phyloP scores from a whole-genome alignment of 2,888 invertebrate species.

The Cancer borealis region DNA sequence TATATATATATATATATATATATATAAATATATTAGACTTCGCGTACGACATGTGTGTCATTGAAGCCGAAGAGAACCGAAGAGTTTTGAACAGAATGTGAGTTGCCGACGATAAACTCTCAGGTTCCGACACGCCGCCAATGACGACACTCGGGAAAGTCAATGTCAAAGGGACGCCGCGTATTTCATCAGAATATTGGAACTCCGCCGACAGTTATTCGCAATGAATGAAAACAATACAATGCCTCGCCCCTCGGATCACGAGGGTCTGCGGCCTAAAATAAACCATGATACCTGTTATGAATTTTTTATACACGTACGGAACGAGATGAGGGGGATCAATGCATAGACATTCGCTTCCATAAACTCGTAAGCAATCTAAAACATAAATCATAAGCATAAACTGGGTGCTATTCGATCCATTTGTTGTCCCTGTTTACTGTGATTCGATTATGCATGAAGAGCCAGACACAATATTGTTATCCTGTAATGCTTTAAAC shows the following conservation, averaged over 20 bases:
- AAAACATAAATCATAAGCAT: not conserved
- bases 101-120: not conserved
- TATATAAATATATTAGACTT: too few relatives aligned
- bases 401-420: not conserved
- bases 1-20: too few relatives aligned
- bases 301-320: not conserved
- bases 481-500: not conserved
- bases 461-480: not conserved
- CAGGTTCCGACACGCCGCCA: not conserved
- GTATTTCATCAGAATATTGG: slow-evolving; percentile 11
- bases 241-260: not conserved
- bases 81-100: not conserved
- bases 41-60: not conserved
- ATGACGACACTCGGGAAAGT: not conserved
- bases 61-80: not conserved
- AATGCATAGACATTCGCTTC: not conserved
- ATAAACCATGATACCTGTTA: not conserved
- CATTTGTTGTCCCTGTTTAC: not conserved
- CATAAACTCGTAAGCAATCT: not conserved
- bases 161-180: not conserved
- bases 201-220: not conserved
- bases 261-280: not conserved
- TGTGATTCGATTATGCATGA: not conserved
- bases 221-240: not conserved
- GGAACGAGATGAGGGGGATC: slow-evolving; percentile 8